Percentiles rank a stretch among this genome's conserved stretches.
These are phyloP conservation scores for Plagodis pulveraria DNA, from an alignment of 2,888 invertebrate species.

Conservation along the genomic window DNA sequence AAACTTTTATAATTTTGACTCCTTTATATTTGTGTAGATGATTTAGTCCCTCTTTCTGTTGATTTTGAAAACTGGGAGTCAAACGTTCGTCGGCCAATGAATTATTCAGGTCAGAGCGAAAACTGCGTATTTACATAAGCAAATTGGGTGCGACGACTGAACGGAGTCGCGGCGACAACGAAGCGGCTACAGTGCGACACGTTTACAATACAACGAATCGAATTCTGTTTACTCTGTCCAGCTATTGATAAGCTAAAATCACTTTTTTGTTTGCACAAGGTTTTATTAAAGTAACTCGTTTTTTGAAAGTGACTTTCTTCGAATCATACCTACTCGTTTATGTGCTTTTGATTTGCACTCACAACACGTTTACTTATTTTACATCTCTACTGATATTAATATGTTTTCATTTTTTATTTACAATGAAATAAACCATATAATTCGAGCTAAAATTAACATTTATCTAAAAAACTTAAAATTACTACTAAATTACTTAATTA, in stretches of 20 bases:
- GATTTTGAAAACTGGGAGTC: slow-evolving; percentile 78
- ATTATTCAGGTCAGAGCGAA: slow-evolving; percentile 81
- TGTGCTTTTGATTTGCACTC: too few relatives aligned
- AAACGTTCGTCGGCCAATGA: slow-evolving; percentile 75
- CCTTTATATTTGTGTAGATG: slow-evolving; percentile 64
- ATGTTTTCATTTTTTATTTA: too few relatives aligned
- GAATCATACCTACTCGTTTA: too few relatives aligned
- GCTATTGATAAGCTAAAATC: slow-evolving; percentile 28
- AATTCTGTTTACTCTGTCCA: slow-evolving; percentile 31
- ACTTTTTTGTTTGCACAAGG: slow-evolving; percentile 1
- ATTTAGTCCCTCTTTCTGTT: slow-evolving; percentile 59
- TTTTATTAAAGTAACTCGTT: too few relatives aligned
- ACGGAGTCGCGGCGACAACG: slow-evolving; percentile 46
- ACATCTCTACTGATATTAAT: too few relatives aligned
- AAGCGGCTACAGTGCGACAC: slow-evolving; percentile 36
- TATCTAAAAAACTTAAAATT: too few relatives aligned
- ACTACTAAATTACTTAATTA: too few relatives aligned
- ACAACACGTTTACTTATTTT: too few relatives aligned
- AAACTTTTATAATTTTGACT: slow-evolving; percentile 63
- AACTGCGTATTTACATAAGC: slow-evolving; percentile 84
- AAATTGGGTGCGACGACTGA: slow-evolving; percentile 78
- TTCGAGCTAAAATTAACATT: too few relatives aligned
- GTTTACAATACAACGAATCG: slow-evolving; percentile 43
- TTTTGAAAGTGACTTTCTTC: too few relatives aligned
- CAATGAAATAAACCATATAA: too few relatives aligned